These are phyloP conservation scores for Cyprinus carpio DNA, from an alignment of 2,113 vertebrate genomes.

Conservation along the genomic window DNA sequence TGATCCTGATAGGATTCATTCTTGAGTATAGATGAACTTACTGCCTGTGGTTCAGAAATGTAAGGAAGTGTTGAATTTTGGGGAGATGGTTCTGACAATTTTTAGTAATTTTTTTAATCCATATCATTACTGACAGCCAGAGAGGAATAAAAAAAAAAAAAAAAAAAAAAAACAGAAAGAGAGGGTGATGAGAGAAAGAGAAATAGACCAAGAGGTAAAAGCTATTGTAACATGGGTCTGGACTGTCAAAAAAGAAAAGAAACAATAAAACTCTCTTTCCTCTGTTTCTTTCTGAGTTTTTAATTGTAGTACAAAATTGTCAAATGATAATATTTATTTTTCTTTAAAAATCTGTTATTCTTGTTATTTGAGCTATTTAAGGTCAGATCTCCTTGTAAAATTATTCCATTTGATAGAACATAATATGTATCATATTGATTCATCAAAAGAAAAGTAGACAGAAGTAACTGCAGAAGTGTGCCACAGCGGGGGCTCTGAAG, in stretches of 20 bases:
- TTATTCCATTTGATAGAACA: not conserved
- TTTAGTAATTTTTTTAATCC: not conserved
- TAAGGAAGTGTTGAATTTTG: slow-evolving; percentile 1
- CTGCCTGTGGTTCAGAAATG: slow-evolving; percentile 15
- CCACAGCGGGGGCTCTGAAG: not conserved
- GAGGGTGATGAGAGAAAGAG: not conserved
- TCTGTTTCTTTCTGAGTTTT: not conserved
- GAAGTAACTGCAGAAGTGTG: slow-evolving; percentile 51
- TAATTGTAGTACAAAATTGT: not conserved
- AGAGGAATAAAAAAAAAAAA: too few relatives aligned
- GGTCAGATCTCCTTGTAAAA: not conserved
- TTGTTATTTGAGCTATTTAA: not conserved
- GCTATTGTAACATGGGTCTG: not conserved
- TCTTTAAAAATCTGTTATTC: not conserved
- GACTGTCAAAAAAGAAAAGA: not conserved
- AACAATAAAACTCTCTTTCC: slow-evolving; percentile 33
- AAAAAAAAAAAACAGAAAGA: not conserved
- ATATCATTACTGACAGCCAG: slow-evolving; percentile 2
- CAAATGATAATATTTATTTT: not conserved
- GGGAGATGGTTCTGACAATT: not conserved
- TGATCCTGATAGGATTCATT: slow-evolving; percentile 18
- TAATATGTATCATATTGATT: not conserved
- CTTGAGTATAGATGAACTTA: not conserved
- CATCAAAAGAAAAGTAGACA: slow-evolving; percentile 51
- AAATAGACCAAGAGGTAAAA: slow-evolving; percentile 6